phyloP scores from a whole-genome alignment of 2,113 vertebrate genomes.

The Cardinalis cardinalis region DNA sequence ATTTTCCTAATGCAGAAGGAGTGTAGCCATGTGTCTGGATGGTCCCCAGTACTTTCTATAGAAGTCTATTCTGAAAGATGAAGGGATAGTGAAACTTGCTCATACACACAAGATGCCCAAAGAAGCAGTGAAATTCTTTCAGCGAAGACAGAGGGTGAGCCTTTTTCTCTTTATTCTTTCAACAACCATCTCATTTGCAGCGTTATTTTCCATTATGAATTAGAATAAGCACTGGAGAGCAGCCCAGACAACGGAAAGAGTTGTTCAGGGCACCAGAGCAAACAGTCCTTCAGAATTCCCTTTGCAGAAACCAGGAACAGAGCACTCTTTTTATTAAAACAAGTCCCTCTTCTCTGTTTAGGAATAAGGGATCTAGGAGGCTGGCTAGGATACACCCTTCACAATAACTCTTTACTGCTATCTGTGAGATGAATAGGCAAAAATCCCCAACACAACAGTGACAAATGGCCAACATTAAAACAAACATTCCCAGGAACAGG shows the following conservation, averaged over 20 bases:
- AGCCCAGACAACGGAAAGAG: not conserved
- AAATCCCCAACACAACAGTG: not conserved
- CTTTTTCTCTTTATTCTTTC: not conserved
- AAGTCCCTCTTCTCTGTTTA: slow-evolving; percentile 15
- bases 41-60: not conserved
- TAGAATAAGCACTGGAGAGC: slow-evolving; percentile 4
- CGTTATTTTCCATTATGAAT: slow-evolving; percentile 4
- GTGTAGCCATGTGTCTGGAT: not conserved
- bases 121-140: not conserved
- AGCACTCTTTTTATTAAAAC: slow-evolving; percentile 8
- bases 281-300: slow-evolving; percentile 19
- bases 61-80: not conserved
- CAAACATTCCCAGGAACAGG: not conserved
- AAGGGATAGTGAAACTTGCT: not conserved
- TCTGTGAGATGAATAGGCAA: not conserved
- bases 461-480: not conserved
- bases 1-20: not conserved
- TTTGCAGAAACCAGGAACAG: slow-evolving; percentile 16
- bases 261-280: slow-evolving; percentile 22
- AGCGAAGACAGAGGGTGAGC: not conserved
- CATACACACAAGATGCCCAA: not conserved
- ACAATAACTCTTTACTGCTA: not conserved
- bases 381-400: not conserved
- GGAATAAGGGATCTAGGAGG: not conserved
- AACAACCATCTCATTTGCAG: not conserved